Conservation (phyloP, 35 echinoderm and acorn worm genomes). For the Hemicentrotus pulcherrimus region DNA sequence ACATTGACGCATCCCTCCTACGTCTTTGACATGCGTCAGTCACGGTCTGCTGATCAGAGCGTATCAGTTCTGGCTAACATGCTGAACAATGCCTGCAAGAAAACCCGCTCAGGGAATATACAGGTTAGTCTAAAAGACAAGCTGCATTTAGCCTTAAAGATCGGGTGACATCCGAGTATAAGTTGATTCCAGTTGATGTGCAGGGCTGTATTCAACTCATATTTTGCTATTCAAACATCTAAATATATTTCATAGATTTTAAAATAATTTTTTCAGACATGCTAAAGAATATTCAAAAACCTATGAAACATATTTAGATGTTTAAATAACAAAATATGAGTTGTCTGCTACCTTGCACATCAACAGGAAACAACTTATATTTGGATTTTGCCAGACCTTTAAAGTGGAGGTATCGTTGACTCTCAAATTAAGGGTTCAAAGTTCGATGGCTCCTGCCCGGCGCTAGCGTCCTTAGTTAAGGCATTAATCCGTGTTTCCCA, state of each 20-base stretch:
- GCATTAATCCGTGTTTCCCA: too few species aligned
- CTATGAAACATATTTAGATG: too few species aligned
- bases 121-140: background rate
- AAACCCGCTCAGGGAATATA: background rate
- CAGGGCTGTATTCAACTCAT: too few species aligned
- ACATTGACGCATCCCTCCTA: conserved; percentile 20
- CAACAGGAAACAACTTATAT: too few species aligned
- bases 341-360: too few species aligned
- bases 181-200: background rate
- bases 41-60: conserved; percentile 16
- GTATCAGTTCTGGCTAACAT: conserved; percentile 35
- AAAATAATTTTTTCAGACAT: background rate
- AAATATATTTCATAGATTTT: background rate
- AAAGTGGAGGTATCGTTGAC: too few species aligned
- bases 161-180: background rate
- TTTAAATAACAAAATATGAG: too few species aligned
- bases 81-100: conserved; percentile 44
- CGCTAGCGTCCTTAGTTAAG: too few species aligned
- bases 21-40: conserved; percentile 51
- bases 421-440: too few species aligned
- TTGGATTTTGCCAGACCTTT: too few species aligned
- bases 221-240: too few species aligned
- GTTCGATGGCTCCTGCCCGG: too few species aligned
- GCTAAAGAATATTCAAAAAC: background rate
- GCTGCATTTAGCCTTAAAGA: background rate